Percentiles rank a stretch among this genome's conserved stretches.
phyloP scores from a whole-genome alignment of 2,888 invertebrate species.

The Amblyjoppa fuscipennis region DNA sequence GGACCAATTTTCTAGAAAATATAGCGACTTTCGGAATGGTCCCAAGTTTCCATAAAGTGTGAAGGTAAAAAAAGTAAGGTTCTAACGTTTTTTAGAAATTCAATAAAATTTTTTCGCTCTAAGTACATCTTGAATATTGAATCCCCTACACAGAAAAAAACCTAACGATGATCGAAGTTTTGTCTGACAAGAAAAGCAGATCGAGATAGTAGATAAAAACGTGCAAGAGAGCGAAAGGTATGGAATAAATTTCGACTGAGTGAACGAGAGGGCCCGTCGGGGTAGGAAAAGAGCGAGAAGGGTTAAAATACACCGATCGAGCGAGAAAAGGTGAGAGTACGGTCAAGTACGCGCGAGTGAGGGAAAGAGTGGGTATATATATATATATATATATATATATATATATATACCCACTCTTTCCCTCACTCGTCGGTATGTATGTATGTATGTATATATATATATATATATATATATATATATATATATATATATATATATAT shows the following conservation, averaged over 20 bases:
- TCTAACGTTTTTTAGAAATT: neutral
- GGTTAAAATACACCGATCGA: slow-evolving; percentile 18
- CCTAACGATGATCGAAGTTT: too few relatives aligned
- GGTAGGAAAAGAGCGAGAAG: slow-evolving; percentile 45
- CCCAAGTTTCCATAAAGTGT: neutral
- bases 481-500: neutral
- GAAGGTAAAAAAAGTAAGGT: neutral
- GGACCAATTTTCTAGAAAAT: neutral
- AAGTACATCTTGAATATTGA: neutral
- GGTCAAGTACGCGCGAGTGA: slow-evolving; percentile 52
- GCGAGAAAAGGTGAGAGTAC: slow-evolving; percentile 62
- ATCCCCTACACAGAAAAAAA: too few relatives aligned
- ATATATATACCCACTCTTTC: too few relatives aligned
- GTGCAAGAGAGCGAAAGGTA: neutral
- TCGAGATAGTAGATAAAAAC: too few relatives aligned
- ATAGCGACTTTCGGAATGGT: neutral
- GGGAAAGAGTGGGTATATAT: slow-evolving; percentile 63
- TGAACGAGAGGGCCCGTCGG: slow-evolving; percentile 22
- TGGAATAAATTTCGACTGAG: neutral
- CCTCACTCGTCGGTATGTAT: too few relatives aligned
- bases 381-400: neutral
- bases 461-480: slow-evolving; percentile 11
- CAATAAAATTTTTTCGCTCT: neutral
- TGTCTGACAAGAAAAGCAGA: too few relatives aligned
- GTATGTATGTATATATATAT: too few relatives aligned